These are phyloP conservation scores for Caenorhabditis plicata DNA, from an alignment of 2,888 invertebrate genomes.

Conservation along the genomic window DNA sequence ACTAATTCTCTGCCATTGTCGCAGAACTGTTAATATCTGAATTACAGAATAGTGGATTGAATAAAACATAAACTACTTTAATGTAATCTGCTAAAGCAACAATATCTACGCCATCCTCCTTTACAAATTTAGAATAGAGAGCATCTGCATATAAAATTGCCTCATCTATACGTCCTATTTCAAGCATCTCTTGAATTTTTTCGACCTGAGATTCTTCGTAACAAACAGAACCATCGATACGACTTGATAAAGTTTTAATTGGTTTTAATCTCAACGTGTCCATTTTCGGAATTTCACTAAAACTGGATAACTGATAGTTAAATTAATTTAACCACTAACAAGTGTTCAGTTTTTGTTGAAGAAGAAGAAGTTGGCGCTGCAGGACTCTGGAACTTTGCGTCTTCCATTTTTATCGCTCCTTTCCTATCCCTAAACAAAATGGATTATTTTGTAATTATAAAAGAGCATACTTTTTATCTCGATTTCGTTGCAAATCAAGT, in stretches of 20 bases:
- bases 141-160: slow-evolving; percentile 22
- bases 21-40: too few species aligned
- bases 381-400: slow-evolving; percentile 4
- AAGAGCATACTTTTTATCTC: background rate
- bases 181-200: slow-evolving; percentile 25
- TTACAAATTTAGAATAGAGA: slow-evolving; percentile 20
- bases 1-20: slow-evolving; percentile 28
- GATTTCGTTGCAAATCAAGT: slow-evolving; percentile 1
- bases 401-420: background rate
- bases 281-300: slow-evolving; percentile 19
- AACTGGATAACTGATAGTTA: background rate
- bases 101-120: slow-evolving; percentile 18
- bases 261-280: slow-evolving; percentile 16
- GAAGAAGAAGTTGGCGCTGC: slow-evolving; percentile 1
- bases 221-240: slow-evolving; percentile 24
- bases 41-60: too few species aligned
- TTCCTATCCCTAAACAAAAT: too few species aligned
- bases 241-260: slow-evolving; percentile 13
- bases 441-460: background rate
- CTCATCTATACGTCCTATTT: slow-evolving; percentile 29
- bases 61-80: slow-evolving; percentile 22
- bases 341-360: background rate
- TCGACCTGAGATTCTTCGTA: slow-evolving; percentile 20
- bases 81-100: slow-evolving; percentile 25
- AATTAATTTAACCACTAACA: background rate